Percentiles rank a stretch among this genome's conserved stretches.
Evolutionary conservation across 2,888 invertebrate genomes (phyloP).

Genomic region (Philonicus albiceps): DNA sequence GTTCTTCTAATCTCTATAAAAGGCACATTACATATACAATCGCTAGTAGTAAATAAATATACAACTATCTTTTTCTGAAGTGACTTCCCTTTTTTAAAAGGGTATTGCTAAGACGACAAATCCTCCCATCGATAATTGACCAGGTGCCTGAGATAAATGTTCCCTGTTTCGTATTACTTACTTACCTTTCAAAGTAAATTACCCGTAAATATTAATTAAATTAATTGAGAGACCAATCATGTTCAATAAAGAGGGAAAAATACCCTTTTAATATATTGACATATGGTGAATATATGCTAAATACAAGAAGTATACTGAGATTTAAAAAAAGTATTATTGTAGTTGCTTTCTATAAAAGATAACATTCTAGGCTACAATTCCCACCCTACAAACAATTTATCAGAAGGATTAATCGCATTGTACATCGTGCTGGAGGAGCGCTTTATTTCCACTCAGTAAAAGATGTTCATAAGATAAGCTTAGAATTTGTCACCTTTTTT

Average conservation of each 20-base stretch:
- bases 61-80: background rate
- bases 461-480: background rate
- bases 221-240: background rate
- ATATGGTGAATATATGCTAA: background rate
- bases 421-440: background rate
- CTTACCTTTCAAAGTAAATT: background rate
- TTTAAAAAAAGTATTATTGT: background rate
- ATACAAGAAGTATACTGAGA: background rate
- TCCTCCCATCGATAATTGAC: background rate
- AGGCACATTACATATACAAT: no score
- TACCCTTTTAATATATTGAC: background rate
- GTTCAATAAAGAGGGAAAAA: background rate
- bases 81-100: background rate
- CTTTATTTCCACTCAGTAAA: background rate
- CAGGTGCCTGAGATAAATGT: background rate
- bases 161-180: background rate
- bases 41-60: no score
- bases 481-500: background rate
- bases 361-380: background rate
- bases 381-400: background rate
- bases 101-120: background rate
- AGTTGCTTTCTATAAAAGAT: background rate
- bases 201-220: background rate
- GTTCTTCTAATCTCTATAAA: no score
- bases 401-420: background rate